phyloP scores from a whole-genome alignment of 2,113 vertebrate genomes.

The Gambusia affinis region DNA sequence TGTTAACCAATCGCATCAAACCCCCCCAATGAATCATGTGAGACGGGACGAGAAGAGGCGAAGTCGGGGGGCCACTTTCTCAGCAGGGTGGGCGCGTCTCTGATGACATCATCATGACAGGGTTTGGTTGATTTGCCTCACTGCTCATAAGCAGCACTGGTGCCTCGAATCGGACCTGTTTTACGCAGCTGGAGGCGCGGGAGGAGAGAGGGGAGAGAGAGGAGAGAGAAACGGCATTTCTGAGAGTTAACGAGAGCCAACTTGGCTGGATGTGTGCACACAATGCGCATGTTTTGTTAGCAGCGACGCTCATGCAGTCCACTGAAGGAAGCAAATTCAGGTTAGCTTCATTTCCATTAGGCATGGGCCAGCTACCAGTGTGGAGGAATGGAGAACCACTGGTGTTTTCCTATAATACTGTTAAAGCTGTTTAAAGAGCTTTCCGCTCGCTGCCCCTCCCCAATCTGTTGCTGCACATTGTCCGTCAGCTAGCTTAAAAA shows the following conservation, averaged over 20 bases:
- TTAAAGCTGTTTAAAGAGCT: background rate
- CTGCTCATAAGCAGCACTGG: constrained; percentile 94
- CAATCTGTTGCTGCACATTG: background rate
- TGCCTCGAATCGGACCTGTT: constrained; percentile 95
- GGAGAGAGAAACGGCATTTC: background rate
- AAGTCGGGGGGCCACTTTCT: constrained; percentile 61
- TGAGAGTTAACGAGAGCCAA: too few species aligned
- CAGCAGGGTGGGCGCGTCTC: constrained; percentile 64
- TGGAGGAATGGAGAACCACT: too few species aligned
- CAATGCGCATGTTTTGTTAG: constrained; percentile 1
- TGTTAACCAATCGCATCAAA: constrained; percentile 81
- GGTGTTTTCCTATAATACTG: background rate
- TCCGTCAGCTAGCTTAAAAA: background rate
- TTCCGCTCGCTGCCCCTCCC: background rate
- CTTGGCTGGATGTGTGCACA: too few species aligned
- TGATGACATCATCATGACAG: constrained; percentile 73
- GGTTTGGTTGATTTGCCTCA: constrained; percentile 83
- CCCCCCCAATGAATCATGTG: constrained; percentile 75
- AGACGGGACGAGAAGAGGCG: constrained; percentile 64
- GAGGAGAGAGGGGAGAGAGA: background rate
- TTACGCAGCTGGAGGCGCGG: constrained; percentile 85
- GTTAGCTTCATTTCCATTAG: background rate
- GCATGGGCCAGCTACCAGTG: too few species aligned
- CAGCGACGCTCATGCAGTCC: background rate
- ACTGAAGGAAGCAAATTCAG: background rate